These are phyloP conservation scores for Chromobotia macracanthus DNA, from an alignment of 2,797 vertebrate species.

Conservation along the genomic window DNA sequence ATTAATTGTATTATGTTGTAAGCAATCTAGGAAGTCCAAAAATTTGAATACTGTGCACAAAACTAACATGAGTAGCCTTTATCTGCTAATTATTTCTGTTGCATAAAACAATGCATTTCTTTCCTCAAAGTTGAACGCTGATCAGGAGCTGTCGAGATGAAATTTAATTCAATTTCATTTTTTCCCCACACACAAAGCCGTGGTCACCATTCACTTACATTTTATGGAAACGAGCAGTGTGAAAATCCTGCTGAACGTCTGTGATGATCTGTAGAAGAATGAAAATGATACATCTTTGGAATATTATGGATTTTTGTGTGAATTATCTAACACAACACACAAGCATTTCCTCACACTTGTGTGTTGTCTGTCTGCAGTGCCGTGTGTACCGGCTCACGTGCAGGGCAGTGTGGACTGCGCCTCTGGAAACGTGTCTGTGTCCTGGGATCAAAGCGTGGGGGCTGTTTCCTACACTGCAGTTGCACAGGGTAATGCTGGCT, in stretches of 20 bases:
- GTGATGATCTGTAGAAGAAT: neutral
- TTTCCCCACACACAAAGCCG: too few relatives aligned
- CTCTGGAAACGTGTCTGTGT: constrained; percentile 14
- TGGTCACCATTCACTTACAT: too few relatives aligned
- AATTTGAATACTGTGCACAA: too few relatives aligned
- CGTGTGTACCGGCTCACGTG: constrained; percentile 30
- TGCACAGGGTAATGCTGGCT: constrained; percentile 41
- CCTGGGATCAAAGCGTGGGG: constrained; percentile 31
- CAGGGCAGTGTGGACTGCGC: constrained; percentile 38
- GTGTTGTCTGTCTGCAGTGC: constrained; percentile 16
- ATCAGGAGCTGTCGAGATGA: neutral
- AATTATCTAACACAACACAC: too few relatives aligned
- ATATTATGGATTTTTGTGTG: too few relatives aligned
- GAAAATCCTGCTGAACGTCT: neutral
- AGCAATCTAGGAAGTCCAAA: too few relatives aligned
- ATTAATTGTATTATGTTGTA: too few relatives aligned
- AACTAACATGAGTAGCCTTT: too few relatives aligned
- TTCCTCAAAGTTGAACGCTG: neutral
- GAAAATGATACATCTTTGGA: too few relatives aligned
- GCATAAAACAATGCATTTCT: neutral
- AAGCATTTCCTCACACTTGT: neutral
- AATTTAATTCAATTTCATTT: too few relatives aligned
- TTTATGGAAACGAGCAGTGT: too few relatives aligned
- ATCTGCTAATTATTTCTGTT: too few relatives aligned
- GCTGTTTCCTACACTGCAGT: constrained; percentile 39